phyloP scores from a whole-genome alignment of 2,888 invertebrate species.

The Dryobota labecula region DNA sequence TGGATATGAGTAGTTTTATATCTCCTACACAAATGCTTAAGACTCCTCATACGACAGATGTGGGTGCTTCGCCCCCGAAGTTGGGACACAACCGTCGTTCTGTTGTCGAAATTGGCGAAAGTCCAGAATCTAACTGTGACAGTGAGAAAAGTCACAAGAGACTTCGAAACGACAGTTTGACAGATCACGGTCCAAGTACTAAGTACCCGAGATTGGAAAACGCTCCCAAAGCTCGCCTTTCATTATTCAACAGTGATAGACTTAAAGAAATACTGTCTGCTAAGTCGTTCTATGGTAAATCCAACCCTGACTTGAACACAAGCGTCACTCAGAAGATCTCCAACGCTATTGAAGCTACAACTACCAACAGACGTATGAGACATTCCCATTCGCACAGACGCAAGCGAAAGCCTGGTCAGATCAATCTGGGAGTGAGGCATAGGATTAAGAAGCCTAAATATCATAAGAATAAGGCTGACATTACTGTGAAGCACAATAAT shows the following conservation, averaged over 20 bases:
- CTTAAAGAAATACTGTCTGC: slow-evolving; percentile 88
- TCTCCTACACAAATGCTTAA: slow-evolving; percentile 86
- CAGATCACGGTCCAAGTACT: slow-evolving; percentile 78
- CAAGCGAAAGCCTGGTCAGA: slow-evolving; percentile 89
- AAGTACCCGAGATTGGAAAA: slow-evolving; percentile 83
- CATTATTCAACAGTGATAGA: slow-evolving; percentile 84
- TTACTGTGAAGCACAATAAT: slow-evolving; percentile 59
- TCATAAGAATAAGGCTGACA: slow-evolving; percentile 75
- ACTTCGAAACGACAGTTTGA: slow-evolving; percentile 80
- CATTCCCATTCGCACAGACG: slow-evolving; percentile 76
- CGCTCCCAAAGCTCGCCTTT: slow-evolving; percentile 84
- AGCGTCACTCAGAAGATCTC: slow-evolving; percentile 79
- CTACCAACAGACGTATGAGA: slow-evolving; percentile 73
- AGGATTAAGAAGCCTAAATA: slow-evolving; percentile 91
- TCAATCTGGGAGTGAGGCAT: slow-evolving; percentile 92
- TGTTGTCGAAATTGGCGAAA: slow-evolving; percentile 81
- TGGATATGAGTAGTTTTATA: slow-evolving; percentile 78
- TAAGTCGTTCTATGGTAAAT: slow-evolving; percentile 90
- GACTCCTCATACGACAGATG: slow-evolving; percentile 83
- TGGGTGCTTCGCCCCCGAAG: slow-evolving; percentile 84
- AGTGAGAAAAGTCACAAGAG: slow-evolving; percentile 85
- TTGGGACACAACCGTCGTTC: slow-evolving; percentile 80
- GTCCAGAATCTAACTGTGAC: slow-evolving; percentile 82
- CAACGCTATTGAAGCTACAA: slow-evolving; percentile 78
- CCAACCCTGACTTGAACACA: slow-evolving; percentile 82